Conservation (phyloP, 2,797 vertebrate genomes). For the Acropternis orthonyx region DNA sequence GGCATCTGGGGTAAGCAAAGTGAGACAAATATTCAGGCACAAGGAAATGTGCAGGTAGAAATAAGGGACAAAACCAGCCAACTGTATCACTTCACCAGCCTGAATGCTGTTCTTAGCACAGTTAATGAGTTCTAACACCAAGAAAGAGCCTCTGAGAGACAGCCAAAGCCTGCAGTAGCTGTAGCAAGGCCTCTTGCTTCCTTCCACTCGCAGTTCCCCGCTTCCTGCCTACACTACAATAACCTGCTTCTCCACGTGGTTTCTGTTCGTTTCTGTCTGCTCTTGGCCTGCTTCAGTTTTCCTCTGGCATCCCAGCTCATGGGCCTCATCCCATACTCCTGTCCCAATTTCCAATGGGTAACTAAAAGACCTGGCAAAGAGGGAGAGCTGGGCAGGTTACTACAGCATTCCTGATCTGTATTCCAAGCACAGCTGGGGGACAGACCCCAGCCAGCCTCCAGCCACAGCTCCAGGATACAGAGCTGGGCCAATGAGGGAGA, state of each 20-base stretch:
- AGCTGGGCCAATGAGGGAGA: constrained; percentile 19
- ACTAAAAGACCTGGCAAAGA: background rate
- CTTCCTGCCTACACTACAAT: background rate
- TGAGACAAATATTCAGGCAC: background rate
- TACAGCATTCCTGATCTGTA: background rate
- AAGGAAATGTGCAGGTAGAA: background rate
- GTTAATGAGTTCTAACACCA: background rate
- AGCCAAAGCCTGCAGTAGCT: background rate
- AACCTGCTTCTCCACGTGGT: background rate
- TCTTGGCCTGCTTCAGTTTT: background rate
- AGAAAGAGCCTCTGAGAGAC: background rate
- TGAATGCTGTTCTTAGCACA: background rate
- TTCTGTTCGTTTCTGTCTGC: background rate
- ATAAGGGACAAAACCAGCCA: background rate
- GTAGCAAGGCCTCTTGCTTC: background rate
- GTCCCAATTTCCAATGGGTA: accelerated
- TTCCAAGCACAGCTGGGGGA: background rate
- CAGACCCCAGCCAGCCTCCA: background rate
- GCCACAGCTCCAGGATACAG: background rate
- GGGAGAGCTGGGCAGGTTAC: background rate
- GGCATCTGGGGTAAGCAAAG: background rate
- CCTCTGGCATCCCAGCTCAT: background rate
- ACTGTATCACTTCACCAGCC: background rate
- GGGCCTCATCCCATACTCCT: background rate
- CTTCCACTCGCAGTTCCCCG: background rate